A percentile compares a stretch with the other conserved stretches of the same genome.
These are phyloP conservation scores for Climacteris rufus DNA, from an alignment of 2,113 vertebrate species.

Conservation along the genomic window DNA sequence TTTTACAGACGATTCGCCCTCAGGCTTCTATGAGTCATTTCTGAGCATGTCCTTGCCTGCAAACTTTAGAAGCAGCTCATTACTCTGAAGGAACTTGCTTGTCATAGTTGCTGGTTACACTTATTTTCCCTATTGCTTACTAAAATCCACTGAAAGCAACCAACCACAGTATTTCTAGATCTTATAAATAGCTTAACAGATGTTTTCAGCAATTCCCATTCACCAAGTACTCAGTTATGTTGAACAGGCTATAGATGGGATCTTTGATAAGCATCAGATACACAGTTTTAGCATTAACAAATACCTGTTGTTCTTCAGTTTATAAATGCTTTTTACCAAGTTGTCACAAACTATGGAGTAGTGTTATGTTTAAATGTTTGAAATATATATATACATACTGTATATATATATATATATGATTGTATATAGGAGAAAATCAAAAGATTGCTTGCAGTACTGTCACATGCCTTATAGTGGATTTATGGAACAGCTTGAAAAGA, in stretches of 20 bases:
- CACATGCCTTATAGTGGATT: not conserved
- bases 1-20: not conserved
- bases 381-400: not conserved
- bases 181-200: not conserved
- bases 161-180: not conserved
- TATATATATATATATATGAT: rapidly evolving
- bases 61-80: not conserved
- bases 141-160: not conserved
- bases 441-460: not conserved
- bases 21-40: not conserved
- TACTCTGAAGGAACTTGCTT: not conserved
- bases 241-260: not conserved
- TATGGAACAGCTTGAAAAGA: not conserved
- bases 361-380: not conserved
- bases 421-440: not conserved
- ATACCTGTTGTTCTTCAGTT: not conserved
- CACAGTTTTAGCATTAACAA: not conserved
- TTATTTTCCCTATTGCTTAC: not conserved
- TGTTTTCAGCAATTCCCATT: not conserved
- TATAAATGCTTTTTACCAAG: not conserved
- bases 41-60: not conserved
- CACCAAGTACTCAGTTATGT: not conserved
- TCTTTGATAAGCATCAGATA: not conserved
- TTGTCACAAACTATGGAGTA: not conserved
- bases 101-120: not conserved